Base-by-base conservation (phyloP, 2,888 invertebrate species). In the Gortyna flavago region DNA sequence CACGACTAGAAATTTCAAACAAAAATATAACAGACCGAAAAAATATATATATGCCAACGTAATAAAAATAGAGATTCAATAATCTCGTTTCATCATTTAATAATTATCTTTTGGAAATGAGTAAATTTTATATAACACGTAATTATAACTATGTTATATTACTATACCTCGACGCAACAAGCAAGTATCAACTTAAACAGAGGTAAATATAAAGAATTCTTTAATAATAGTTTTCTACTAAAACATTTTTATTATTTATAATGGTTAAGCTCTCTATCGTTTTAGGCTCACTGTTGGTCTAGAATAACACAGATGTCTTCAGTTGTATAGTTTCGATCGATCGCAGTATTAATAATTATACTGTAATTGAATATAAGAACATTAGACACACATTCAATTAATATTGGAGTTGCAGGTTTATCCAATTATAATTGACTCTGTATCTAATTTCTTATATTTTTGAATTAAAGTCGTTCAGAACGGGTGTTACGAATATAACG, bases 251-350 rank as follows among this genome's bases (percentile, higher is more conserved):
- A 94, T 92, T 86, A 88, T 94, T 94, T 91, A 93, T 95, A 94
- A 91, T 93, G 93, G 92, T 89, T 96, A 96, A 96, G 96, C 96
- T 96, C 96, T 96, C 94, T 96, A 96, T 93, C 91, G 91, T 93
- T 92, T 96, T 96, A 96, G 96, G 96, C 96, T 96, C 94, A 92
- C 91, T 92, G 92, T 93, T 90, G 88, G 87, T 94, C 94, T 93
- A 93, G 94, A 94, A 93, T 89, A 91, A 94, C 95, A 94, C 91
- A 94, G 93, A 93, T 92, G 86, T 93, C 94, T 93, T 92, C 92
- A 75, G 88, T 82, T 66, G 29, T n/a, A 73, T 57, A 72, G 77
- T 65, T 54, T 7, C 76, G 79, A 89, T 77, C 85, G 82, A 84
- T 80, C 44, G 44, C 64, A 84, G 80, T 7, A 75, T 69, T 59